phyloP scores from a whole-genome alignment of 2,797 vertebrate genomes.

The Rhinella marina region DNA sequence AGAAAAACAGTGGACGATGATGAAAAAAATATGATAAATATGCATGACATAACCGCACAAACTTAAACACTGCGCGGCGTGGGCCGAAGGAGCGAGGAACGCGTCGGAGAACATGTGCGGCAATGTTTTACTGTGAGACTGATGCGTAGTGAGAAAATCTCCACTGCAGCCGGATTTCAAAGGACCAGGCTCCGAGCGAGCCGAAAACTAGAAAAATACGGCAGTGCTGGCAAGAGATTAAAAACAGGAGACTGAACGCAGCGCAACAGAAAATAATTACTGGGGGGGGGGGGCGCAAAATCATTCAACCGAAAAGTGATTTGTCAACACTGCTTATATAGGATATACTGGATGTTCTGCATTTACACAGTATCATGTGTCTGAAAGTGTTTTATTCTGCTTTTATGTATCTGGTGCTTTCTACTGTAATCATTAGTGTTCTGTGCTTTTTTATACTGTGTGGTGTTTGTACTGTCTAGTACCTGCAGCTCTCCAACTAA shows the following conservation, averaged over 20 bases:
- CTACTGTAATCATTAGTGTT: too few relatives aligned
- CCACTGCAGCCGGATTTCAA: not conserved
- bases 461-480: too few relatives aligned
- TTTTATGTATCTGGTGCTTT: too few relatives aligned
- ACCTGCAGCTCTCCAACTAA: too few relatives aligned
- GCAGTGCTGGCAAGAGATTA: not conserved
- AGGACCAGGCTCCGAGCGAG: not conserved
- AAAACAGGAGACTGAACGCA: not conserved
- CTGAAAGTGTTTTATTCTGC: too few relatives aligned
- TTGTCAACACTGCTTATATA: not conserved
- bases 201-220: not conserved
- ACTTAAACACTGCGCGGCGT: constrained; percentile 29
- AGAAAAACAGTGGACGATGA: constrained; percentile 37
- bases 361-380: too few relatives aligned
- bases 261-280: not conserved
- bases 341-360: too few relatives aligned
- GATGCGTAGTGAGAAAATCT: not conserved
- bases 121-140: constrained; percentile 8
- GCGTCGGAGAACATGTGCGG: constrained; percentile 28
- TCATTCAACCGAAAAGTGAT: not conserved
- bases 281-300: not conserved
- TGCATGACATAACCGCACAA: constrained; percentile 40
- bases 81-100: not conserved
- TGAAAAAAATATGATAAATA: constrained; percentile 41
- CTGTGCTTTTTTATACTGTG: too few relatives aligned